Percentiles rank a stretch among this genome's conserved stretches.
phyloP scores from a whole-genome alignment of 2,888 invertebrate species.

The Epiblema foenella region DNA sequence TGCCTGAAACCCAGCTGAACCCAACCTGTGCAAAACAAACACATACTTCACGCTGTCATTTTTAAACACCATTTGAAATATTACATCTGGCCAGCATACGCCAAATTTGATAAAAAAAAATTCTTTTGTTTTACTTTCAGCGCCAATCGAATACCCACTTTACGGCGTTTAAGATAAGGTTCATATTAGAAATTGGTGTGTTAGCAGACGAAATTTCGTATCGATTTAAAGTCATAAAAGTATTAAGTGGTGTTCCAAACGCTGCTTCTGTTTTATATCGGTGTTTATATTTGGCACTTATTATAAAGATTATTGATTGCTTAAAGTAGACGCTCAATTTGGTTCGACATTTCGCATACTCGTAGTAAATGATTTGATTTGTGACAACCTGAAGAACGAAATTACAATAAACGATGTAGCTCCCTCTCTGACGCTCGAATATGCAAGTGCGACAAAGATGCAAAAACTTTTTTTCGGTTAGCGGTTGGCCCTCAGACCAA shows the following conservation, averaged over 20 bases:
- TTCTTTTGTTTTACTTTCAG: slow-evolving; percentile 2
- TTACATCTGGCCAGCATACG: slow-evolving; percentile 18
- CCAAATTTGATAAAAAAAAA: slow-evolving; percentile 10
- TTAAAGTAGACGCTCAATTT: no score
- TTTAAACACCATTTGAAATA: slow-evolving; percentile 13
- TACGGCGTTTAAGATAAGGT: background rate
- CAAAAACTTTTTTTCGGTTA: no score
- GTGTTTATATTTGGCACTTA: background rate
- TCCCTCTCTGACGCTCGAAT: no score
- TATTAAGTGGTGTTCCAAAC: background rate
- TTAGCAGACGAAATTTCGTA: background rate
- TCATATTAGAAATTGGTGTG: background rate
- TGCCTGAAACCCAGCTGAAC: background rate
- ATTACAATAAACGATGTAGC: no score
- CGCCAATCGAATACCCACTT: background rate
- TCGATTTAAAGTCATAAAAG: slow-evolving; percentile 6
- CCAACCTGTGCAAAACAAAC: slow-evolving; percentile 20
- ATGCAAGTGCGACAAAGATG: no score
- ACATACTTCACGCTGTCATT: slow-evolving; percentile 9
- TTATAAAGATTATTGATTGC: no score
- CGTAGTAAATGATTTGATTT: no score
- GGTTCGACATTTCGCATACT: no score
- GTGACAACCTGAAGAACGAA: no score
- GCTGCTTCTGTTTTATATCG: slow-evolving; percentile 10
- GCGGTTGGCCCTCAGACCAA: no score